Evolutionary conservation across 2,797 vertebrate species (phyloP).

Genomic region (Lepilemur septentrionalis): DNA sequence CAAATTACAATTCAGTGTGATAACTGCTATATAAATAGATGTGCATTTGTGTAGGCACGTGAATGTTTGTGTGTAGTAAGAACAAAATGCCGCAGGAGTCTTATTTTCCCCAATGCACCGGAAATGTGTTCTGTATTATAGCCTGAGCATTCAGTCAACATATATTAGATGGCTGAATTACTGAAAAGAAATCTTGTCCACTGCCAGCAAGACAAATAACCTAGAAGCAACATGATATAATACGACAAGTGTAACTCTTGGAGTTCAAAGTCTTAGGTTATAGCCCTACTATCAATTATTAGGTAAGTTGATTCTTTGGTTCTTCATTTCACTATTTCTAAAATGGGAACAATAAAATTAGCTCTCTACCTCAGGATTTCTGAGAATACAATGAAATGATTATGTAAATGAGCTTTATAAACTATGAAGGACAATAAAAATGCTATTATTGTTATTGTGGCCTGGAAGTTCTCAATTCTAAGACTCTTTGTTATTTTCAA

Average conservation of each 20-base stretch:
- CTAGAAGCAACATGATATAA: slow-evolving; percentile 42
- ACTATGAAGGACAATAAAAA: slow-evolving; percentile 31
- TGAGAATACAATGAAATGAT: slow-evolving; percentile 29
- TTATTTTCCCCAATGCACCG: slow-evolving; percentile 24
- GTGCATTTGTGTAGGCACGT: neutral
- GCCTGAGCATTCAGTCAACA: slow-evolving; percentile 24
- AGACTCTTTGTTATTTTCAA: slow-evolving; percentile 39
- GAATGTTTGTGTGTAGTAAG: neutral
- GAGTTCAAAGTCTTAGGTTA: slow-evolving; percentile 12
- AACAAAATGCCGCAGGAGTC: slow-evolving; percentile 32
- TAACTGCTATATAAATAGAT: neutral
- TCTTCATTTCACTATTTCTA: slow-evolving; percentile 39
- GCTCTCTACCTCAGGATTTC: neutral
- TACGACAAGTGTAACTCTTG: neutral
- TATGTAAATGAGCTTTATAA: slow-evolving; percentile 26
- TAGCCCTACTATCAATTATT: neutral
- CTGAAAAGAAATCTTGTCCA: slow-evolving; percentile 40
- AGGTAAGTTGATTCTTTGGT: slow-evolving; percentile 5
- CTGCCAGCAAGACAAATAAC: slow-evolving; percentile 4
- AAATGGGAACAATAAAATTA: slow-evolving; percentile 53
- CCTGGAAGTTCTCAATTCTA: slow-evolving; percentile 40
- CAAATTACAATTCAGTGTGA: slow-evolving; percentile 58
- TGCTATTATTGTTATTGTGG: neutral
- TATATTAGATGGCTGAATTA: slow-evolving; percentile 7
- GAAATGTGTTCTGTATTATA: slow-evolving; percentile 34